These are phyloP conservation scores for Phyllotreta cruciferae DNA, from an alignment of 2,888 invertebrate species.

Conservation along the genomic window DNA sequence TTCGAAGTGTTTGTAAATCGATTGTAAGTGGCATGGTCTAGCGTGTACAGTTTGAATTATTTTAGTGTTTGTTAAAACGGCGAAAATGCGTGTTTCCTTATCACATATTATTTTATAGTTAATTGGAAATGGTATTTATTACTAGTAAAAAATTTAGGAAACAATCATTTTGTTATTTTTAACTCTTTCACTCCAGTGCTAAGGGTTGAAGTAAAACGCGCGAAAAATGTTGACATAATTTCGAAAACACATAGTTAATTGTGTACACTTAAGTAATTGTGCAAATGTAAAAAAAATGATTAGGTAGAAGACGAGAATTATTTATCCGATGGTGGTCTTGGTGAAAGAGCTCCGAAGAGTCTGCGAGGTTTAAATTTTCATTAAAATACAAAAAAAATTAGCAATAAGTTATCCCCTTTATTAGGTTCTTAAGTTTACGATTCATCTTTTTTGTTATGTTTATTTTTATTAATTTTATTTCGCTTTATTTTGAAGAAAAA, in stretches of 20 bases:
- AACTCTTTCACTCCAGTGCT: not conserved
- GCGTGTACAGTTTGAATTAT: too few species aligned
- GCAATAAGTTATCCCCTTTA: conserved; percentile 25
- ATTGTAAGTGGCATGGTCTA: not conserved
- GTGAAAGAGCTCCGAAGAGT: too few species aligned
- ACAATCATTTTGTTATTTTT: conserved; percentile 1
- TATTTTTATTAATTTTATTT: conserved; percentile 38
- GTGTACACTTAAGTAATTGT: conserved; percentile 18
- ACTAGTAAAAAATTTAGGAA: not conserved
- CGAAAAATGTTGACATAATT: conserved; percentile 4
- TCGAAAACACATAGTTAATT: conserved; percentile 7
- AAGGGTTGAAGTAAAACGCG: not conserved
- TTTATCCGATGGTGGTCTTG: too few species aligned
- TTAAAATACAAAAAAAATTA: conserved; percentile 13
- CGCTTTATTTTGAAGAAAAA: conserved; percentile 31
- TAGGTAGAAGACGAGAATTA: conserved; percentile 4
- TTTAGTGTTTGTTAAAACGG: too few species aligned
- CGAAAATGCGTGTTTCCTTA: too few species aligned
- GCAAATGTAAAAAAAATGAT: conserved; percentile 16
- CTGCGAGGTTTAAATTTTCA: conserved; percentile 5
- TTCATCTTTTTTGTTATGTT: conserved; percentile 36
- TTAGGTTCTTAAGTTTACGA: conserved; percentile 13
- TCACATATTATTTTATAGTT: too few species aligned
- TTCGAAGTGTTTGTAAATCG: not conserved
- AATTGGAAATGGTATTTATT: too few species aligned